Conservation (phyloP, 2,797 vertebrate species). For the Ciconia nigra region DNA sequence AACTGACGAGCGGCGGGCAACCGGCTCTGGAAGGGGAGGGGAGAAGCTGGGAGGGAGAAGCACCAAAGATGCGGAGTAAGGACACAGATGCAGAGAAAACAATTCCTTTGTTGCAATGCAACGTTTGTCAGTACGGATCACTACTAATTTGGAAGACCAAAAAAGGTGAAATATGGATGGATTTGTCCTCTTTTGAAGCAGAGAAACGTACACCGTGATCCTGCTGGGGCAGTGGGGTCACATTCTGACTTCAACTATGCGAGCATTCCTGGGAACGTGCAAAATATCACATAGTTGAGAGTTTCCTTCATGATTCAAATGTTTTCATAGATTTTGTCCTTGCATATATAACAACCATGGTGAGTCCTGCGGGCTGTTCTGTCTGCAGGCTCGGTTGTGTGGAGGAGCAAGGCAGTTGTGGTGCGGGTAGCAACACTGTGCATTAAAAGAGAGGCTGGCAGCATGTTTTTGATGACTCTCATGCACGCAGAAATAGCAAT, state of each 20-base stretch:
- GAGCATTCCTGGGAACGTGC: rapidly evolving
- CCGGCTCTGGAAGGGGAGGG: rapidly evolving
- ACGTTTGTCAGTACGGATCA: rapidly evolving
- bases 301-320: rapidly evolving
- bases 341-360: rapidly evolving
- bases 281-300: rapidly evolving
- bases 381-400: rapidly evolving
- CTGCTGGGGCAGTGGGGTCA: neutral
- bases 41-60: neutral
- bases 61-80: rapidly evolving
- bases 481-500: rapidly evolving
- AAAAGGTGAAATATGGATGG: neutral
- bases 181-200: neutral
- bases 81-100: neutral
- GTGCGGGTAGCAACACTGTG: rapidly evolving
- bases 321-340: neutral
- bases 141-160: too few species aligned
- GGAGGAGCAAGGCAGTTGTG: neutral
- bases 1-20: rapidly evolving
- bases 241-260: neutral
- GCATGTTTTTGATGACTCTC: rapidly evolving
- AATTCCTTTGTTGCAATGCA: neutral
- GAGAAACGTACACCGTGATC: rapidly evolving
- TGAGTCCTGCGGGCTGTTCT: rapidly evolving
- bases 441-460: neutral